A percentile compares a stretch with the other conserved stretches of the same genome.
Evolutionary conservation across 2,797 vertebrate species (phyloP).

Genomic region (Bovichtus diacanthus): DNA sequence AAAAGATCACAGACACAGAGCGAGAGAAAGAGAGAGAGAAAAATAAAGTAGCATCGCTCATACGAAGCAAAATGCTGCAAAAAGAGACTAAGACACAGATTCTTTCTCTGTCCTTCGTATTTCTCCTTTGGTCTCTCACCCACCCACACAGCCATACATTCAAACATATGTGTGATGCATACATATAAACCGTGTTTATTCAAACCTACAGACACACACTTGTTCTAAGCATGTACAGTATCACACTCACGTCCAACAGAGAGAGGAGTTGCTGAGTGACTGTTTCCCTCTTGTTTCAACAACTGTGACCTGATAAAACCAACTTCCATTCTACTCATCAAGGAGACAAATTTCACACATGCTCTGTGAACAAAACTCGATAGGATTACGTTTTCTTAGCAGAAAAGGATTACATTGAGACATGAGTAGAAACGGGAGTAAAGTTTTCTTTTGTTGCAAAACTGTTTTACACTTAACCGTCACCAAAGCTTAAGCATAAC

Average conservation of each 20-base stretch:
- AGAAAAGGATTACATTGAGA: not conserved
- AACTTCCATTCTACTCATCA: not conserved
- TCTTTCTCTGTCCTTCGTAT: slow-evolving; percentile 41
- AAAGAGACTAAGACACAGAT: slow-evolving; percentile 32
- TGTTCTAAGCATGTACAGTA: slow-evolving; percentile 5
- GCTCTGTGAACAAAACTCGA: not conserved
- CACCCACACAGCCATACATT: slow-evolving; percentile 62
- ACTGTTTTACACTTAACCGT: not conserved
- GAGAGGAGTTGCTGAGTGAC: not conserved
- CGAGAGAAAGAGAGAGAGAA: slow-evolving; percentile 14
- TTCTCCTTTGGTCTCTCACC: slow-evolving; percentile 52
- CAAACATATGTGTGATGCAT: slow-evolving; percentile 52
- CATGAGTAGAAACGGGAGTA: not conserved
- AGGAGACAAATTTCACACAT: not conserved
- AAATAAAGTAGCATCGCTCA: slow-evolving; percentile 16
- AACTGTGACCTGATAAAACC: not conserved
- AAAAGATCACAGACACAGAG: not conserved
- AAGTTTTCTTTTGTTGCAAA: not conserved
- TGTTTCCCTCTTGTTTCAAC: slow-evolving; percentile 1
- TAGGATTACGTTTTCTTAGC: not conserved
- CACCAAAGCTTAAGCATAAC: not conserved
- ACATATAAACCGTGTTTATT: slow-evolving; percentile 27
- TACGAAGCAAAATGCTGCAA: slow-evolving; percentile 51
- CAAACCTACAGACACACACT: slow-evolving; percentile 17
- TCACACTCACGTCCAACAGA: slow-evolving; percentile 8